A percentile compares a stretch with the other conserved stretches of the same genome.
These are phyloP conservation scores for Cladopsammia gracilis DNA, from an alignment of 64 coral and sea anemone species.

Conservation along the genomic window DNA sequence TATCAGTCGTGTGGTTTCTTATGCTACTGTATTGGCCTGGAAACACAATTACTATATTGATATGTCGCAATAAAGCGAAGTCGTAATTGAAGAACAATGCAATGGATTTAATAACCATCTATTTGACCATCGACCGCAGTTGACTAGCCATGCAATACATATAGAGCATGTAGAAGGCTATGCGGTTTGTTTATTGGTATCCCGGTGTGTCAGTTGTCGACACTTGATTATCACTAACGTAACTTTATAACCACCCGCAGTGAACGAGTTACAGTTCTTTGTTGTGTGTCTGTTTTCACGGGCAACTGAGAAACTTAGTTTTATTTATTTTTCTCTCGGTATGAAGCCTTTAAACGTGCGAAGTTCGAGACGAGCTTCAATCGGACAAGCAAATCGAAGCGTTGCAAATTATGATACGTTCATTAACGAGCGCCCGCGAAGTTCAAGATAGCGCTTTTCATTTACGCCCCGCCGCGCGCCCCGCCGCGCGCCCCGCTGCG, in stretches of 20 bases:
- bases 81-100: background rate
- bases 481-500: no score
- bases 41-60: background rate
- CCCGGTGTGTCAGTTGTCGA: background rate
- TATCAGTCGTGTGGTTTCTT: background rate
- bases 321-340: no score
- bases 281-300: no score
- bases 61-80: background rate
- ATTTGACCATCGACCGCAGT: background rate
- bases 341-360: no score
- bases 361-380: no score
- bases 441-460: no score
- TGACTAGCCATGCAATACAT: conserved; percentile 15
- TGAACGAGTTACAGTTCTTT: background rate
- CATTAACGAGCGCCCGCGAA: no score
- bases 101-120: no score
- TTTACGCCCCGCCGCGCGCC: no score
- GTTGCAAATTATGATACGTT: no score
- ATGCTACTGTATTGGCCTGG: background rate
- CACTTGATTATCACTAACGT: background rate
- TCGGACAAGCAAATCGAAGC: no score
- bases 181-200: background rate
- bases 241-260: background rate
- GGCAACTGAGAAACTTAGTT: no score
- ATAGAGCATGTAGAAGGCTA: background rate